phyloP scores from a whole-genome alignment of 2,113 vertebrate genomes.

The Toxotes chatareus region DNA sequence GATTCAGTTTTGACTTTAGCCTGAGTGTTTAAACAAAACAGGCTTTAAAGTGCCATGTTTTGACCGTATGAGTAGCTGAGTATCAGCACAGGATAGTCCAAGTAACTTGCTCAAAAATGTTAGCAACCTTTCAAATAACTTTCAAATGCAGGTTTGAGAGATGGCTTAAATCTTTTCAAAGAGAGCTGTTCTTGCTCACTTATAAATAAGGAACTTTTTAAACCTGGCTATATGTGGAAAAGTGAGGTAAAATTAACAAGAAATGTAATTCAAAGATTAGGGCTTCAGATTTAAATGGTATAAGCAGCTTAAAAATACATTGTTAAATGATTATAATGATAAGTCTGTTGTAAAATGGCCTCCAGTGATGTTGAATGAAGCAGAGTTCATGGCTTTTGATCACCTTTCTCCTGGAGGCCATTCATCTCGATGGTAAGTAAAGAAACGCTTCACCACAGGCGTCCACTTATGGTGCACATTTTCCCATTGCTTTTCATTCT shows the following conservation, averaged over 20 bases:
- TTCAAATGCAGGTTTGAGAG: too few species aligned
- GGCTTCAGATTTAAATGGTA: background rate
- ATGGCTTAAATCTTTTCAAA: too few species aligned
- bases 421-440: slow-evolving; percentile 1
- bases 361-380: background rate
- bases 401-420: background rate
- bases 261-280: background rate
- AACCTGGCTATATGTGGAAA: too few species aligned
- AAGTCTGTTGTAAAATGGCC: background rate
- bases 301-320: background rate
- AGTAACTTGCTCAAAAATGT: too few species aligned
- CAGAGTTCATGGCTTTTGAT: background rate
- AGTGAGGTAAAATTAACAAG: background rate
- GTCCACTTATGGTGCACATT: background rate
- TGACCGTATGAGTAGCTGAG: too few species aligned
- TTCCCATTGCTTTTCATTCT: background rate
- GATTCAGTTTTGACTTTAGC: too few species aligned
- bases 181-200: too few species aligned
- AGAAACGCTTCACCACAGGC: slow-evolving; percentile 6
- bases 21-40: too few species aligned
- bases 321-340: slow-evolving; percentile 3
- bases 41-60: too few species aligned
- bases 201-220: background rate
- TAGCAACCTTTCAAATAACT: too few species aligned
- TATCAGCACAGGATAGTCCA: too few species aligned